Evolutionary conservation across 2,888 invertebrate species (phyloP).

Genomic region (Troglohyphantes excavatus): DNA sequence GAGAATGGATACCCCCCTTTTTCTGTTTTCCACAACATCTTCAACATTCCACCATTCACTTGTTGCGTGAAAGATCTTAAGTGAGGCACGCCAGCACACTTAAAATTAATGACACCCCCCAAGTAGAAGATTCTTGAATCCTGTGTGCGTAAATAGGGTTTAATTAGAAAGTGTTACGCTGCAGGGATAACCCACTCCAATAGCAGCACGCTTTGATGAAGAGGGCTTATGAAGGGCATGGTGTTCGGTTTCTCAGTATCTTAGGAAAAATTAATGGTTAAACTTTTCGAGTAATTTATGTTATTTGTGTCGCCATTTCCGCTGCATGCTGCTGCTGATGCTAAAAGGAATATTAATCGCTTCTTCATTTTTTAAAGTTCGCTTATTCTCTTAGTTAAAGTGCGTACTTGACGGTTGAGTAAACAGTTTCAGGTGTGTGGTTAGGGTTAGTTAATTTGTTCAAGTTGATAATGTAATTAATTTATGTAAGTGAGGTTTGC

Average conservation of each 20-base stretch:
- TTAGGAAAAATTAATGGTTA: conserved; percentile 49
- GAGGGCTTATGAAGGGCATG: neutral
- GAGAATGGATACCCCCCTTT: no score
- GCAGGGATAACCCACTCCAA: neutral
- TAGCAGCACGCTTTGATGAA: conserved; percentile 8
- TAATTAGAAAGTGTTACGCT: conserved; percentile 40
- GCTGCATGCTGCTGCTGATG: neutral
- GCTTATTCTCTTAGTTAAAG: neutral
- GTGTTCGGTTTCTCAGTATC: conserved; percentile 36
- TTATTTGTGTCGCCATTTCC: conserved; percentile 31
- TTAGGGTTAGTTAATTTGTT: neutral
- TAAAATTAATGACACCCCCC: conserved; percentile 43
- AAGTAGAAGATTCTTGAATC: conserved; percentile 32
- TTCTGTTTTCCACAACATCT: no score
- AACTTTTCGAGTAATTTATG: conserved; percentile 51
- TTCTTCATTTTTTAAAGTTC: conserved; percentile 3
- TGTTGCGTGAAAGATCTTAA: conserved; percentile 39
- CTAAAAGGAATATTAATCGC: conserved; percentile 5
- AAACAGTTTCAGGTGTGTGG: conserved; percentile 1
- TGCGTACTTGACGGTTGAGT: neutral
- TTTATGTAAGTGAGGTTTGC: neutral
- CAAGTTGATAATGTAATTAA: neutral
- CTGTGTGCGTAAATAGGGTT: conserved; percentile 46
- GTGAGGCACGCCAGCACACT: conserved; percentile 23
- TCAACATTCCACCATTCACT: conserved; percentile 20